Evolutionary conservation across 2,797 vertebrate genomes (phyloP), one percentile per base, ranked within the genome.

Genomic region (Pangasius krempfi): DNA sequence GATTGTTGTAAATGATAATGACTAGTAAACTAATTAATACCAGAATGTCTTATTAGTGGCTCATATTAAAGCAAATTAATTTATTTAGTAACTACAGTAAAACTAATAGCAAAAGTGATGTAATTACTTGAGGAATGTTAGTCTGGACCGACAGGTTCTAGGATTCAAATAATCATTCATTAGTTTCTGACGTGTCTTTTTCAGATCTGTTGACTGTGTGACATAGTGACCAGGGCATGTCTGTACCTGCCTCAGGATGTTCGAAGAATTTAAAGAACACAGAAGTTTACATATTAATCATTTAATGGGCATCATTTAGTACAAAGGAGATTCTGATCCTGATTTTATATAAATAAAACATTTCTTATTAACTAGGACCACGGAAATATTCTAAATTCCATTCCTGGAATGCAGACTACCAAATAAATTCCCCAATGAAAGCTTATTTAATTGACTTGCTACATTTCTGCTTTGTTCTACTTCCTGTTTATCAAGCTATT

Each of bases 221-320:
- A 66, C 54, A 37, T 50, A n/a, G 40, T 64, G 87, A 78, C 62
- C 88, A 58, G 64, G n/a, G 12, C 84, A 72, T 60, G 84, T 89
- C 76, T 70, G 75, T 27, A 84, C 64, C 6, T 81, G 88, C 44
- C 87, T 66, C 8, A 50, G 20, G 18, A 68, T 58, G 37, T 62
- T 81, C 72, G 54, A 13, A 14, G 30, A 78, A 54, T 72, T 75
- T 62, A 80, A 88, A 50, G 75, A 33, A 70, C 50, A 68, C 47
- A 18, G 3, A 52, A 52, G 75, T 18, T 78, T 52, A 88, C 22
- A 40, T 54, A 78, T 79, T 85, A 88, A 85, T 56, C 33, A 75
- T 88, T 76, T 64, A 13, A 27, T 40, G 13, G 22, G 8, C 3
- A 54, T 76, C 27, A 64, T 52, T 56, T 33, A 33, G 7, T 3